These are phyloP conservation scores for Chaetodon trifasciatus DNA, from an alignment of 2,797 vertebrate species.

Conservation along the genomic window DNA sequence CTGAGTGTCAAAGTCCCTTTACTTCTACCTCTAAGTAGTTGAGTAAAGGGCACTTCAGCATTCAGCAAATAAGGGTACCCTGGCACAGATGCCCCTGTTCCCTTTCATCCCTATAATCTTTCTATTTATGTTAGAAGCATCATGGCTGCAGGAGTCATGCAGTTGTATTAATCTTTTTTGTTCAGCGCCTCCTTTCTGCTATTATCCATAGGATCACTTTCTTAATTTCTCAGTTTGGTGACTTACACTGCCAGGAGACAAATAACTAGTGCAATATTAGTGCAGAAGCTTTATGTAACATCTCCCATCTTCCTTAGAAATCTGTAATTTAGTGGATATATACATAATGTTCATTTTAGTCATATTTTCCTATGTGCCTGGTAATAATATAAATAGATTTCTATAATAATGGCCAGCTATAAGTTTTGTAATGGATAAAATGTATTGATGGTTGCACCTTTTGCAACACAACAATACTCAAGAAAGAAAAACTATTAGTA, in stretches of 20 bases:
- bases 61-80: background rate
- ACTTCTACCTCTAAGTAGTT: background rate
- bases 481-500: background rate
- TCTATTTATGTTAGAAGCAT: background rate
- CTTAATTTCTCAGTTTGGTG: background rate
- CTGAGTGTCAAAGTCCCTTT: background rate
- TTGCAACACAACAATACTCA: background rate
- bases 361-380: background rate
- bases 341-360: background rate
- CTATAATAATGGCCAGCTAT: background rate
- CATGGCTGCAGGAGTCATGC: background rate
- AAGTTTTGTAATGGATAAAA: background rate
- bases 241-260: background rate
- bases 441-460: background rate
- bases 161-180: background rate
- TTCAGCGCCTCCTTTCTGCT: background rate
- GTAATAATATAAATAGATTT: background rate
- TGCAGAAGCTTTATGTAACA: background rate
- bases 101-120: constrained; percentile 17
- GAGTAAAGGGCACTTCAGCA: background rate
- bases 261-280: background rate
- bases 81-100: background rate
- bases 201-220: background rate
- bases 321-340: background rate
- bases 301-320: background rate